Base-by-base conservation (phyloP, 2,888 invertebrate genomes). In the Argyresthia albistria region DNA sequence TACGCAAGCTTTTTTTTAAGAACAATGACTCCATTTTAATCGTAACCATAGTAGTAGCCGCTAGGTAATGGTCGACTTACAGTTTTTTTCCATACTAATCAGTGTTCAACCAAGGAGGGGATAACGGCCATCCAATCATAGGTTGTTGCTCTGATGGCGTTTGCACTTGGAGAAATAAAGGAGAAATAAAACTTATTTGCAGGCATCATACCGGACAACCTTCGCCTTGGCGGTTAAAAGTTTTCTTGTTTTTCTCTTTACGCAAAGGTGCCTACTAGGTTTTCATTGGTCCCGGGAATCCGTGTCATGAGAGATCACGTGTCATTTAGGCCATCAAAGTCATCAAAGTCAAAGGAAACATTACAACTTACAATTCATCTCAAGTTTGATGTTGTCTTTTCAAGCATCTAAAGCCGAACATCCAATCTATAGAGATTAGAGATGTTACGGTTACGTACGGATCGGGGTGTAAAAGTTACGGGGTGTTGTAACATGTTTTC, bases 61-160 rank as follows among this genome's bases (percentile, higher is more conserved):
- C 35, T 35, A 51, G 43, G 51, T 25, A 43, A 45, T 36, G 59
- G 62, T 58, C 58, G 60, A 62, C 48, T 63, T 60, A 59, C 60
- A 52, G 58, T 63, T 65, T 67, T n/a, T 69, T 69, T 69, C 65
- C 60, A 63, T 63, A 66, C 64, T 73, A 78, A 79, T 76, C 76
- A 75, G 68, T 72, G 74, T 64, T 72, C 72, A 68, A 68, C 66
- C 73, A 72, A 72, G 76, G 69, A 76, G 72, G 72, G 80, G 80
- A 78, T 87, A 87, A 86, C 86, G 86, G 86, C 83, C 81, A 77
- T 74, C 79, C 82, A 86, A 87, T 87, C 86, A 86, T 83, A 87
- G 86, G 86, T 87, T 86, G 80, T 87, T 87, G 86, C 75, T 86
- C 86, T 82, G 81, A 80, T 80, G 67, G 70, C 66, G 71, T 59